Base-by-base conservation (phyloP, 2,797 vertebrate species). In the Gobionotothen gibberifrons region DNA sequence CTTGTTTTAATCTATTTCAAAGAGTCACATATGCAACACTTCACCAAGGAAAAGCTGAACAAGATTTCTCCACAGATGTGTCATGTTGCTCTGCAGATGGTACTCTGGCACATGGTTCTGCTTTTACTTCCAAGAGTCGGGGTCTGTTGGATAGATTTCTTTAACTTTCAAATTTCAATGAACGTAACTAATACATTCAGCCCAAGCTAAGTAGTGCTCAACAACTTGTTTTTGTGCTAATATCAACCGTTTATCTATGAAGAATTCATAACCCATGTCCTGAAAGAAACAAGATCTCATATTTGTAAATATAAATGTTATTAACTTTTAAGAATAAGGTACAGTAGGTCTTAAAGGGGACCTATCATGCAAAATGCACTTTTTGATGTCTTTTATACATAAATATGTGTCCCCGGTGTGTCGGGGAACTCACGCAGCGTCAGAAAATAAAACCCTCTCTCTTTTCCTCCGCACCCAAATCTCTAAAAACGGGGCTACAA, bases 1-100 rank as follows among this genome's bases (percentile, higher is more conserved):
- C 5, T 72, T 55, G 12, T 69, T 81, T 69, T 26, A 42, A 48
- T 71, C 21, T 29, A 73, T 60, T 72, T 76, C 32, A 65, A 79
- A 71, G 62, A 51, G 19, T 29, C 51, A 15, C 62, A 71, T 21
- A 49, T 54, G 49, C 29, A 14, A 13, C 21, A 29, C 10, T 26
- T 60, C 3, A 22, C 43, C 7, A 3, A 21, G 63, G 39, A 32
- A 52, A 68, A 43, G 36, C 46, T 52, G 51, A 60, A 69, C 4
- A 71, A 40, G 1, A 69, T 56, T 73, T 57, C 15, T 48, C 9
- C 16, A 7, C 60, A 57, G 54, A 59, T 51, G 46, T 53, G 19
- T 53, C 40, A 46, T 49, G 6, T 55, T 21, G 42, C 16, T 32
- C 42, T 61, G 47, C 59, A 69, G 40, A 72, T 42, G 40, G 22